Evolutionary conservation across 1,140 invertebrate genomes (phyloP).

Genomic region (Anagrus nilaparvatae): DNA sequence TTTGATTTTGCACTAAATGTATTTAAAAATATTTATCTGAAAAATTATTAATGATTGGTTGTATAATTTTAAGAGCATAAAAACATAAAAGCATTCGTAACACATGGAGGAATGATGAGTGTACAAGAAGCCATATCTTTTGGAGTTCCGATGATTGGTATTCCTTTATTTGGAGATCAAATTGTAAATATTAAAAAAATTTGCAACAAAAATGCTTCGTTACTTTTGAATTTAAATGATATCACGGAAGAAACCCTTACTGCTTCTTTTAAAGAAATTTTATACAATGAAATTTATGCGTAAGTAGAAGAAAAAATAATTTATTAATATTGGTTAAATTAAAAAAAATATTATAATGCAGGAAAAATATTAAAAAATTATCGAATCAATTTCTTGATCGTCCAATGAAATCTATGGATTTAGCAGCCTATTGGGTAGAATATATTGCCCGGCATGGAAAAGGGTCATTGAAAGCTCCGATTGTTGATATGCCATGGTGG

Average conservation of each 20-base stretch:
- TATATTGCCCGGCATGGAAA: constrained; percentile 31
- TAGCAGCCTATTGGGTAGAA: constrained; percentile 34
- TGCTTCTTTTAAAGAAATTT: constrained; percentile 24
- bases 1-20: no score
- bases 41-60: no score
- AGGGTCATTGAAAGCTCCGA: constrained; percentile 22
- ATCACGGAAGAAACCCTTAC: constrained; percentile 29
- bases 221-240: constrained; percentile 27
- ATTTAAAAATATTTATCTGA: no score
- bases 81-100: constrained; percentile 55
- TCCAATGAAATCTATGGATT: constrained; percentile 23
- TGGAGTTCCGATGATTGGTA: constrained; percentile 56
- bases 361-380: constrained; percentile 26
- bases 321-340: no score
- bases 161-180: constrained; percentile 59
- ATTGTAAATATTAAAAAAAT: constrained; percentile 41
- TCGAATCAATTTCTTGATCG: constrained; percentile 28
- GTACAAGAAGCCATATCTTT: constrained; percentile 59
- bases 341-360: no score
- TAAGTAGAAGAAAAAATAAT: neutral
- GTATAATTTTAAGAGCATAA: constrained; percentile 53
- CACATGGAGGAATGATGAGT: constrained; percentile 60
- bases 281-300: constrained; percentile 29
- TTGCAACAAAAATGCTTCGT: constrained; percentile 17
- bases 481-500: constrained; percentile 22